Percentiles rank a stretch among this genome's conserved stretches.
Evolutionary conservation across 2,888 invertebrate species (phyloP).

Genomic region (Pilophorus perplexus): DNA sequence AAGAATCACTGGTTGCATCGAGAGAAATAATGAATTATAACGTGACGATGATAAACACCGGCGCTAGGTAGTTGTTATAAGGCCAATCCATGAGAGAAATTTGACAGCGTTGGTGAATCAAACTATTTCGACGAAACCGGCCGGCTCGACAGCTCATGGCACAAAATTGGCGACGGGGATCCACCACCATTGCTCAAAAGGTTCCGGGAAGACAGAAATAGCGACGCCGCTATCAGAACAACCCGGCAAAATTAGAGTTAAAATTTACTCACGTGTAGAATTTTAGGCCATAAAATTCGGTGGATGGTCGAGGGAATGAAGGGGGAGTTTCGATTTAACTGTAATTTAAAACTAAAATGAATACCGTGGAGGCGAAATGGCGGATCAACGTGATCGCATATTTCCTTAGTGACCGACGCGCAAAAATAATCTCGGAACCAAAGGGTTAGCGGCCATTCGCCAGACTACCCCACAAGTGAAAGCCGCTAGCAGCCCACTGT

Average conservation of each 20-base stretch:
- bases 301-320: slow-evolving; percentile 16
- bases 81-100: too few relatives aligned
- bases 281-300: slow-evolving; percentile 45
- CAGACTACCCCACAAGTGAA: slow-evolving; percentile 19
- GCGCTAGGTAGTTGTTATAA: too few relatives aligned
- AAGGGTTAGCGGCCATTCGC: slow-evolving; percentile 42
- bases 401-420: slow-evolving; percentile 69
- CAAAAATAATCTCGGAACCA: slow-evolving; percentile 59
- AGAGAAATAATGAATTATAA: neutral
- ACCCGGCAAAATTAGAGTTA: neutral
- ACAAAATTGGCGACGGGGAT: slow-evolving; percentile 40
- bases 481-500: slow-evolving; percentile 6
- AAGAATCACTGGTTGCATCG: slow-evolving; percentile 34
- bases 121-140: slow-evolving; percentile 39
- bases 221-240: slow-evolving; percentile 3
- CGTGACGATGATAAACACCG: neutral
- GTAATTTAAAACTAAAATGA: slow-evolving; percentile 43
- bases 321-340: neutral
- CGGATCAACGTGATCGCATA: slow-evolving; percentile 65
- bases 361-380: slow-evolving; percentile 62
- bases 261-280: slow-evolving; percentile 43
- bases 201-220: slow-evolving; percentile 9
- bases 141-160: slow-evolving; percentile 43
- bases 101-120: neutral
- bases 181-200: slow-evolving; percentile 25